A percentile compares a stretch with the other conserved stretches of the same genome.
These are phyloP conservation scores for Chalcosyrphus nemorum DNA, from an alignment of 2,888 invertebrate genomes.

Conservation along the genomic window DNA sequence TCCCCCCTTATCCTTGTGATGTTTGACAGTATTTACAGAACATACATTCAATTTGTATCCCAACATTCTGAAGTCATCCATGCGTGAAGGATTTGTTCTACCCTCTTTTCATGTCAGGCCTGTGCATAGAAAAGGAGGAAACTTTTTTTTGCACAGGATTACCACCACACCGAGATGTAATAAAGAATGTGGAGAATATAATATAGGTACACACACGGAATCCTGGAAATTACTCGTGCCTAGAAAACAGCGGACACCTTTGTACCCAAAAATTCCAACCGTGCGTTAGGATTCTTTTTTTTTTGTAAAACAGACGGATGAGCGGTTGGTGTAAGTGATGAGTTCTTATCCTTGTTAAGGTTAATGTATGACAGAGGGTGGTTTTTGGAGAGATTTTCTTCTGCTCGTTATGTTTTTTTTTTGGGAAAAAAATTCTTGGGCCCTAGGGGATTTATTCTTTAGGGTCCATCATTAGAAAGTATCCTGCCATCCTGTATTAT, in stretches of 20 bases:
- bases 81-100: conserved; percentile 8
- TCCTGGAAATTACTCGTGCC: neutral
- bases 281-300: neutral
- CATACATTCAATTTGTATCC: conserved; percentile 25
- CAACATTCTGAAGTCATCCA: neutral
- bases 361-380: conserved; percentile 10
- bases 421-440: neutral
- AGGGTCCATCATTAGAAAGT: conserved; percentile 4
- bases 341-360: conserved; percentile 35
- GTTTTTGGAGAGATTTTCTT: neutral
- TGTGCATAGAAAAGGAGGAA: neutral
- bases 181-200: conserved; percentile 9
- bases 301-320: neutral
- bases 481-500: neutral
- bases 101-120: neutral
- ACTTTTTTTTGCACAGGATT: neutral
- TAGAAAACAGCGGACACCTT: neutral
- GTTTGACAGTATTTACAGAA: neutral
- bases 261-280: neutral
- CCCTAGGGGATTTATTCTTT: neutral
- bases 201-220: neutral
- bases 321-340: conserved; percentile 2
- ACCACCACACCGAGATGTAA: neutral
- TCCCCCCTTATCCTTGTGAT: too few species aligned
- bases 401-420: neutral